Evolutionary conservation across 2,113 vertebrate genomes (phyloP), one percentile per base, ranked within the genome.

Genomic region (Coryphaenoides rupestris): DNA sequence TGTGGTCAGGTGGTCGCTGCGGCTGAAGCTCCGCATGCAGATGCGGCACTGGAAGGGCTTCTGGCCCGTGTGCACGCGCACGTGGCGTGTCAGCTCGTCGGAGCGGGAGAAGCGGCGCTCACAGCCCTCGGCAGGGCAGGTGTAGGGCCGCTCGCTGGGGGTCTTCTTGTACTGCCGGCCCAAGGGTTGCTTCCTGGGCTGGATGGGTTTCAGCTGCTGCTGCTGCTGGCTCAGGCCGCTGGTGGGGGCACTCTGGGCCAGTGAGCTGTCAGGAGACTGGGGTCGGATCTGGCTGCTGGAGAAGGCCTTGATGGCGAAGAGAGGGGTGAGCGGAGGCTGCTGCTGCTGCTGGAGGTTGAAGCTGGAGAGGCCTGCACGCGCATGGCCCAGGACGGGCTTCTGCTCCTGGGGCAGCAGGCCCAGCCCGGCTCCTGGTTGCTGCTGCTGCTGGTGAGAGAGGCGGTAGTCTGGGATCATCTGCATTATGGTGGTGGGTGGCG

Each of bases 31-130:
- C 65, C 96, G 90, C 95, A 98, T 97, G 87, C 96, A 99, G 81
- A 99, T 96, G 65, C 96, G 94, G 74, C 96, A 99, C 88, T 96
- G 94, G 85, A 98, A 99, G 28, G 96, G 96, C 76, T 98, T 97
- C 88, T 99, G 96, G 73, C 96, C 96, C 0, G 96, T 98, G 84
- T 99, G 96, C 84, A 99, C 96, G 17, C 96, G 94, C 65, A 98
- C 93, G 63, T 99, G 96, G 6, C 96, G 94, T 0, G 96, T 98
- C 57, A 98, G 91, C 82, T 99, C 96, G 0, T 98, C 96, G 0
- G 95, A 98, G 26, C 96, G 93, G 0, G 96, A 98, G 88, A 99
- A 99, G 62, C 96, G 89, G 0, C 96, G 91, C 68, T 95, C 95
- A 13, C 96, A 99, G 75, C 94, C 93, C 55, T 95, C 94, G 28